Evolutionary conservation across 2,888 invertebrate species (phyloP).

Genomic region (Mythimna loreyi): DNA sequence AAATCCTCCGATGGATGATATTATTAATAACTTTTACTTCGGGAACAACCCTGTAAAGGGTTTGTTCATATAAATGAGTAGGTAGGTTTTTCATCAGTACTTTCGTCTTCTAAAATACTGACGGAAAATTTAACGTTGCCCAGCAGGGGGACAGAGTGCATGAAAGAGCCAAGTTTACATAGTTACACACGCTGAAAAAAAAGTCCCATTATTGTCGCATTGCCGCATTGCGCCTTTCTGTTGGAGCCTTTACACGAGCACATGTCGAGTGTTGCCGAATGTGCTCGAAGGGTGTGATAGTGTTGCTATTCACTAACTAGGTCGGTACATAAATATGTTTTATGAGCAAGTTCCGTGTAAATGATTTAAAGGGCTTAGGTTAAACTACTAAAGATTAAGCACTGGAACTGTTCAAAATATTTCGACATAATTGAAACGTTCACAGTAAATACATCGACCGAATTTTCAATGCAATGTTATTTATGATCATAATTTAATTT

Average conservation of each 20-base stretch:
- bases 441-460: not conserved
- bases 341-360: conserved; percentile 38
- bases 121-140: not conserved
- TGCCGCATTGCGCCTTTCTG: not conserved
- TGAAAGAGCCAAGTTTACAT: too few relatives aligned
- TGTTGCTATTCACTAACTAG: conserved; percentile 51
- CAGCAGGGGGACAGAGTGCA: too few relatives aligned
- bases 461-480: not conserved
- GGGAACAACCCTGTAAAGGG: not conserved
- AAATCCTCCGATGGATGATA: too few relatives aligned
- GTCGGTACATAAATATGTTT: conserved; percentile 52
- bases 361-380: conserved; percentile 49
- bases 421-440: conserved; percentile 21
- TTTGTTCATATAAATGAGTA: not conserved
- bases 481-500: not conserved
- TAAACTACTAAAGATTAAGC: conserved; percentile 28
- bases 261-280: conserved; percentile 49
- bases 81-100: too few relatives aligned
- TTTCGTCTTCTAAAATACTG: not conserved
- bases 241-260: not conserved
- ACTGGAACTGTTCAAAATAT: conserved; percentile 1
- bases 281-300: conserved; percentile 54
- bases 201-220: not conserved
- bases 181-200: not conserved
- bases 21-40: too few relatives aligned